Conservation (phyloP, 2,797 vertebrate genomes). For the Sebastolobus alascanus region DNA sequence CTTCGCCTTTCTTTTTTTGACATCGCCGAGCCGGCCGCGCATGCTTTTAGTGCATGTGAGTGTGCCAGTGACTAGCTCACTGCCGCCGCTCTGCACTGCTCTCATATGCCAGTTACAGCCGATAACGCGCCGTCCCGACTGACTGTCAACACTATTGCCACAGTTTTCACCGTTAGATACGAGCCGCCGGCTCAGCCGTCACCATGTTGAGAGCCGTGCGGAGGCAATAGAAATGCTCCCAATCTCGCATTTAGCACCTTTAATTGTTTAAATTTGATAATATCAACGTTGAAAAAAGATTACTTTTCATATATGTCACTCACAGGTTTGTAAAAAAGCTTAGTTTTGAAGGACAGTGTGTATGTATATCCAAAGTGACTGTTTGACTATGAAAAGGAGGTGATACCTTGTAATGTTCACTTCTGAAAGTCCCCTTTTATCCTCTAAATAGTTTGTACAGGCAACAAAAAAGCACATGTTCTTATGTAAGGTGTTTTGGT, state of each 20-base stretch:
- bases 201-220: too few relatives aligned
- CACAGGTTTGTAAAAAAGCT: background rate
- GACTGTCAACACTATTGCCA: too few relatives aligned
- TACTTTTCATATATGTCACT: background rate
- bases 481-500: constrained; percentile 7
- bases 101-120: too few relatives aligned
- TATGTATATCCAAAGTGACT: constrained; percentile 6
- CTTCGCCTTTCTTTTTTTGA: too few relatives aligned
- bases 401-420: constrained; percentile 10
- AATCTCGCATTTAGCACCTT: too few relatives aligned
- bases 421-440: constrained; percentile 23
- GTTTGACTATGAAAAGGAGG: constrained; percentile 46
- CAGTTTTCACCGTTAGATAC: too few relatives aligned
- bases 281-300: background rate
- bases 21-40: rapidly evolving
- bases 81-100: too few relatives aligned
- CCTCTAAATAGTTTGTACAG: background rate
- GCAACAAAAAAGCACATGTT: constrained; percentile 18
- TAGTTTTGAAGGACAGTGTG: background rate
- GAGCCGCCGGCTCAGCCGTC: rapidly evolving
- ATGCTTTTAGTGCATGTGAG: too few relatives aligned
- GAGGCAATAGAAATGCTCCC: too few relatives aligned
- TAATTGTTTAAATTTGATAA: background rate
- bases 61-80: too few relatives aligned
- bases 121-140: too few relatives aligned